These are phyloP conservation scores for Chloroceryle amazona DNA, from an alignment of 2,797 vertebrate species.

Conservation along the genomic window DNA sequence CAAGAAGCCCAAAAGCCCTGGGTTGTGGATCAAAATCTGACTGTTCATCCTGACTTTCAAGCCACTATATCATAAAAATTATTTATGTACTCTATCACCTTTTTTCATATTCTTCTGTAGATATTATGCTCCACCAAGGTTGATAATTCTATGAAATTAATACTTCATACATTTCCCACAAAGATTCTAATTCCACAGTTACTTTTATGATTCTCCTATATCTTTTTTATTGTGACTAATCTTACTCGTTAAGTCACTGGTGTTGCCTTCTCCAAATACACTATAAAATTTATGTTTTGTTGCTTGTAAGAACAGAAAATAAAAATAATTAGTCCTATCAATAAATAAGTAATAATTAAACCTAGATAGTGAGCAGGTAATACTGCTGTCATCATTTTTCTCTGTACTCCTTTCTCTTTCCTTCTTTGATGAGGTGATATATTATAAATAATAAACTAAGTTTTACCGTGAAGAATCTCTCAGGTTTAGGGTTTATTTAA, in stretches of 20 bases:
- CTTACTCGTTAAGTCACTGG: neutral
- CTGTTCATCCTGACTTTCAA: neutral
- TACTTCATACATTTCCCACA: neutral
- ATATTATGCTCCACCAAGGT: neutral
- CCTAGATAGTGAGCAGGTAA: neutral
- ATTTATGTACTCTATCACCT: neutral
- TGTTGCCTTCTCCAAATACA: neutral
- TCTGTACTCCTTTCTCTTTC: neutral
- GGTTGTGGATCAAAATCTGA: neutral
- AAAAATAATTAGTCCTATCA: neutral
- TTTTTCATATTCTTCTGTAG: neutral
- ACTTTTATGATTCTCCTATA: neutral
- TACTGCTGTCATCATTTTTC: neutral
- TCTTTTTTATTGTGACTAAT: neutral
- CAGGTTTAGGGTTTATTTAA: neutral
- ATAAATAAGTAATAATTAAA: neutral
- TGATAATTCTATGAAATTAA: neutral
- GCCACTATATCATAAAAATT: neutral
- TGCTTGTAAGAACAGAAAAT: neutral
- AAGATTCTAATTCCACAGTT: neutral
- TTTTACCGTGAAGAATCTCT: neutral
- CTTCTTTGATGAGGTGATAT: neutral
- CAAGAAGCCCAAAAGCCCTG: neutral
- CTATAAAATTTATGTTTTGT: neutral
- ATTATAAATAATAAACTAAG: neutral